Conservation (phyloP, 2,888 invertebrate genomes). For the Plutella xylostella region DNA sequence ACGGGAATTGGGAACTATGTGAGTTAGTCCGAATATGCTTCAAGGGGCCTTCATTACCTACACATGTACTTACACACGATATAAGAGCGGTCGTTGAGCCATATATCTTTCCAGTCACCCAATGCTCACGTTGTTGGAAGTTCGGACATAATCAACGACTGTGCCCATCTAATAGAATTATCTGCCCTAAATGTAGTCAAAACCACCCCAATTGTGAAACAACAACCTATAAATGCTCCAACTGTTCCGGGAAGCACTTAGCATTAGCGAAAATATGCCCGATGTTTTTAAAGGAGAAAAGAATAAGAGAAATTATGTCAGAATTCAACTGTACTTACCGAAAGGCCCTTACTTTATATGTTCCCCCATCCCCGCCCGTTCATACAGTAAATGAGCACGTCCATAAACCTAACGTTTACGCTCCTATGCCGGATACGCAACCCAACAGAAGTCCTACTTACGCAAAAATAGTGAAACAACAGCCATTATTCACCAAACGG, state of each 20-base stretch:
- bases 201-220: conserved; percentile 18
- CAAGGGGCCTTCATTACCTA: not conserved
- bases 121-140: too few relatives aligned
- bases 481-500: not conserved
- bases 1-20: conserved; percentile 6
- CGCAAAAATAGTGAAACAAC: not conserved
- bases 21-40: conserved; percentile 4
- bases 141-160: conserved; percentile 13
- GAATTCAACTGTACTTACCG: conserved; percentile 18
- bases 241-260: conserved; percentile 19
- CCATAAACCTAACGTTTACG: not conserved
- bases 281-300: conserved; percentile 16
- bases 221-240: conserved; percentile 14
- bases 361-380: conserved; percentile 6
- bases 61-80: not conserved
- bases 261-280: conserved; percentile 18
- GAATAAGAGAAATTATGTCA: conserved; percentile 14
- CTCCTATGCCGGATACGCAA: not conserved
- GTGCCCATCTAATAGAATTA: conserved; percentile 8
- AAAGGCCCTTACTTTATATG: conserved; percentile 11
- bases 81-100: not conserved
- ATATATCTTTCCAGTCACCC: conserved; percentile 18
- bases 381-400: not conserved
- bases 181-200: conserved; percentile 12
- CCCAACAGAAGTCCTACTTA: not conserved